Evolutionary conservation across 2,797 vertebrate species (phyloP), one percentile per base, ranked within the genome.

Genomic region (Coranthus polyacanthus): DNA sequence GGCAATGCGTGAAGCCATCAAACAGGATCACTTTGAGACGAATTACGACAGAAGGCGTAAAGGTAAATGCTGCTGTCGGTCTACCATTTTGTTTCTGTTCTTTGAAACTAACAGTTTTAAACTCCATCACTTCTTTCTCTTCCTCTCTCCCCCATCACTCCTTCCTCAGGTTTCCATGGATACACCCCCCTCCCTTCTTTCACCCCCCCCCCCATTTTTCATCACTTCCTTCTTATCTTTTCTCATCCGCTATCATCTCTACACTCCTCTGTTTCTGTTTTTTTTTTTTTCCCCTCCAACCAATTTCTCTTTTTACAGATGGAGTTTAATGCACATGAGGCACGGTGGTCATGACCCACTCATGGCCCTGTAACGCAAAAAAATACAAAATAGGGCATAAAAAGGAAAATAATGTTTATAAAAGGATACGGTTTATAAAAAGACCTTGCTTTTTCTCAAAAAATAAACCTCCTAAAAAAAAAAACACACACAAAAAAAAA

Each of bases 151-250:
- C 60, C 49, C 54, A 77, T 81, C 75, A 59, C 63, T 72, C 75
- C 41, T 42, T 83, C 56, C 57, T 76, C 64, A 69, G 1, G 64
- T 89, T 84, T 83, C 89, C 79, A 81, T 86, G 78, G 87, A 84
- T 83, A 85, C 79, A 36, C 18, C 52, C 24, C n/a, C 22, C 52
- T 17, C 10, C 56, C 56, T n/a, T 36, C 9, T 32, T 6, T 15
- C 45, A 4, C 26, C 59, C 49, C 29, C 20, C 15, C 13, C 20
- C 45, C 56, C n/a, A n/a, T n/a, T n/a, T 67, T 62, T 45, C 56
- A 79, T 75, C 68, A 70, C 63, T 76, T 65, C 46, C 60, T 64
- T 63, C 43, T 62, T 68, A 57, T 84, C 38, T 52, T 47, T 64
- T 52, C 39, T 41, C 63, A 29, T 52, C 34, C 49, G 45, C 15